These are phyloP conservation scores for Epinephelus cyanopodus DNA, from an alignment of 2,113 vertebrate species.

Conservation along the genomic window DNA sequence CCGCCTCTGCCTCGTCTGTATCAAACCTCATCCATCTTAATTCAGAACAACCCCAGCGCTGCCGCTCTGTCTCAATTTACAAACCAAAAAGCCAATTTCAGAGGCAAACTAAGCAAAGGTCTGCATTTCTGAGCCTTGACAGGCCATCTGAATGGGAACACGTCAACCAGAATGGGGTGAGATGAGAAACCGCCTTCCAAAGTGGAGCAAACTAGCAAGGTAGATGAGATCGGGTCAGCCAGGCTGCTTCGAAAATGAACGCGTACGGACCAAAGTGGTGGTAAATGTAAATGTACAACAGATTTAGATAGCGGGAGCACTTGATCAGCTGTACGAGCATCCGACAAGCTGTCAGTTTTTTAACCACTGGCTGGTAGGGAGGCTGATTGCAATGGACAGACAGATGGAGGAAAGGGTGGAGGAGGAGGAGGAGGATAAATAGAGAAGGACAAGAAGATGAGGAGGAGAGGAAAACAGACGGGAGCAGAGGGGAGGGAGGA, in stretches of 20 bases:
- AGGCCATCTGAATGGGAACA: conserved; percentile 49
- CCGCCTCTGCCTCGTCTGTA: conserved; percentile 22
- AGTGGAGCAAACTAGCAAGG: conserved; percentile 65
- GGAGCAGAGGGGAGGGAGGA: conserved; percentile 10
- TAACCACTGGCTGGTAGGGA: conserved; percentile 20
- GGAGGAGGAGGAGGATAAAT: conserved; percentile 33
- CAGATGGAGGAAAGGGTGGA: conserved; percentile 38
- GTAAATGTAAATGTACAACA: conserved; percentile 69
- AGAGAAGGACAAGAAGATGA: conserved; percentile 47
- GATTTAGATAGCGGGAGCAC: conserved; percentile 44
- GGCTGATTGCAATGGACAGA: conserved; percentile 63
- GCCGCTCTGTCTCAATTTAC: conserved; percentile 63
- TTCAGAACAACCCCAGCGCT: conserved; percentile 41
- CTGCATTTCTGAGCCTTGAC: conserved; percentile 38
- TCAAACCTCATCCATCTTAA: conserved; percentile 70
- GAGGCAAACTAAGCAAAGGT: conserved; percentile 42
- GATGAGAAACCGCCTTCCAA: conserved; percentile 62
- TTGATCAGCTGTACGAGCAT: conserved; percentile 46
- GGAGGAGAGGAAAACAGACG: conserved; percentile 35
- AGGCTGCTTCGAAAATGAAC: conserved; percentile 35
- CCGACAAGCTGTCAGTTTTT: conserved; percentile 51
- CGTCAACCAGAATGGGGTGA: conserved; percentile 63
- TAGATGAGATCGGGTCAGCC: conserved; percentile 36
- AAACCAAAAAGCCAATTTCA: conserved; percentile 69
- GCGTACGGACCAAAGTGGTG: conserved; percentile 4